Base-by-base conservation (phyloP, 2,113 vertebrate species). In the Anhinga anhinga region DNA sequence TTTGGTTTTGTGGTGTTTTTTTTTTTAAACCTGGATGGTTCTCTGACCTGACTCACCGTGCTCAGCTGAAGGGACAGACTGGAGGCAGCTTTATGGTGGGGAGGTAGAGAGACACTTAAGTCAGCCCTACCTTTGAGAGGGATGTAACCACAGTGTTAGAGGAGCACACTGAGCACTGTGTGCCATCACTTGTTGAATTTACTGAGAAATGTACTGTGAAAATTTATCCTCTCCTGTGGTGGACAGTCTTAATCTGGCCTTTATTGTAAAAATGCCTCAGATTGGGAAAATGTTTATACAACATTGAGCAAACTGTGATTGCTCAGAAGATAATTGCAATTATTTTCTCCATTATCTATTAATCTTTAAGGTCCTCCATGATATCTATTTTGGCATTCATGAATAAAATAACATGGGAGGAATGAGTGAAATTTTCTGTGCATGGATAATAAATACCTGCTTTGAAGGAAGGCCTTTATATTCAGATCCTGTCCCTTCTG, bases 391-490 rank as follows among this genome's bases (percentile, higher is more conserved):
- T 72, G 21, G 13, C 66, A 42, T 61, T 88, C 45, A 49, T 36
- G 25, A 86, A 87, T 91, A 71, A 93, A 94, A 88, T 73, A 72
- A 94, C 86, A 83, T 55, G 27, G 25, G 22, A 83, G 4, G 20
- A 91, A 91, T 94, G 32, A 88, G 25, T 77, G 71, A 88, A 85
- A 83, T 89, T 89, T 92, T 44, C 49, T 72, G 12, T 52, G 17
- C 55, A 50, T 73, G 45, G 58, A 49, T 92, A 88, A 74, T 82
- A 88, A 92, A 93, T 76, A 89, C 40, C 82, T 95, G 27, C 89
- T 96, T 78, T 90, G 77, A 92, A 94, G 86, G 45, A 89, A 81
- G 65, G 40, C 7, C 73, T 85, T 93, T 93, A 47, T 61, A 87
- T 86, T 96, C 78, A 82, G 71, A 93, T 73, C 80, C 59, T 88